phyloP scores from a whole-genome alignment of 2,113 vertebrate species.

The Taxidea taxus region DNA sequence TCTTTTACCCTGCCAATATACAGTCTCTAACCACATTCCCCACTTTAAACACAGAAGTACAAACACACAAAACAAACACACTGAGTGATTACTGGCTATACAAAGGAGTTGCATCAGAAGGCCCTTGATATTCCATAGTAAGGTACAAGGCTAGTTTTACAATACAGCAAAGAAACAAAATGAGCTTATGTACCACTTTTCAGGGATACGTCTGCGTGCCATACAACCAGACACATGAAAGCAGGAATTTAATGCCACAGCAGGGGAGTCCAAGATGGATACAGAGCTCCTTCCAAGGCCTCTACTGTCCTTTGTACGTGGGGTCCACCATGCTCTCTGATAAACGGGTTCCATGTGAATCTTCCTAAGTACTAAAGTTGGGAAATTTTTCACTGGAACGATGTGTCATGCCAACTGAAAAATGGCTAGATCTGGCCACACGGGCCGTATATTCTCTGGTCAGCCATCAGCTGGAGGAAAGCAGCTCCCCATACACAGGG shows the following conservation, averaged over 20 bases:
- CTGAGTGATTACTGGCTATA: background rate
- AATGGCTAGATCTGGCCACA: background rate
- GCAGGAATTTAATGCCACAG: background rate
- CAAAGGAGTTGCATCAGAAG: background rate
- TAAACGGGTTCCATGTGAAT: background rate
- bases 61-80: background rate
- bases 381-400: background rate
- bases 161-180: background rate
- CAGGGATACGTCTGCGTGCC: background rate
- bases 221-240: background rate
- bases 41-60: background rate
- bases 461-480: background rate
- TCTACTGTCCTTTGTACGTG: background rate
- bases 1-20: background rate
- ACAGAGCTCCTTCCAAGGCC: background rate
- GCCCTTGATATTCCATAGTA: background rate
- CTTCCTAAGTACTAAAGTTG: background rate
- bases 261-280: accelerated
- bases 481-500: background rate
- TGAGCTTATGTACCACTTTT: background rate
- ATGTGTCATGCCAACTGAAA: background rate
- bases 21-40: background rate
- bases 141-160: background rate
- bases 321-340: background rate
- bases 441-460: background rate